Conservation (phyloP, 2,888 invertebrate genomes). For the Autographa gamma region DNA sequence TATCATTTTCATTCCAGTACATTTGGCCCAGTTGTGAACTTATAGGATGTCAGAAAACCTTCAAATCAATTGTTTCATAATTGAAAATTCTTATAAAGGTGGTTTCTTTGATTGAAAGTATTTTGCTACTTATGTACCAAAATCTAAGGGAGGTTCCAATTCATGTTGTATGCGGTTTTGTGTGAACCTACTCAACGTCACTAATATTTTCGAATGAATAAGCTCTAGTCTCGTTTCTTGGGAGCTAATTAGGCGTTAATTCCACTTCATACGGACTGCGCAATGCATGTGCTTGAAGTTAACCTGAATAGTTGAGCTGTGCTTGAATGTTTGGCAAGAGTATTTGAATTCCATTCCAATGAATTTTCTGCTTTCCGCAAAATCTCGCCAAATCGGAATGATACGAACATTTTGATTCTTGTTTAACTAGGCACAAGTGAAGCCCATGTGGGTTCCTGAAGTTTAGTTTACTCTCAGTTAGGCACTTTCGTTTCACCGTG, state of each 20-base stretch:
- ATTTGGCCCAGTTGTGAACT: conserved; percentile 14
- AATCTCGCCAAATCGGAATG: conserved; percentile 7
- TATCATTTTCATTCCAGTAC: background rate
- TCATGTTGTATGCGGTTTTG: conserved; percentile 4
- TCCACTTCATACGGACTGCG: conserved; percentile 34
- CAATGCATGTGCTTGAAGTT: conserved; percentile 28
- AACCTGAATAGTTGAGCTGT: conserved; percentile 26
- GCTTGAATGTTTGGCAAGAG: conserved; percentile 21
- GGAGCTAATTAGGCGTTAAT: conserved; percentile 42
- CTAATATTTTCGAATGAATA: conserved; percentile 24
- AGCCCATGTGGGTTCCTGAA: background rate
- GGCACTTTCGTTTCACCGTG: background rate
- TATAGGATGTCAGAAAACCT: conserved; percentile 46
- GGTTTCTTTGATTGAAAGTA: conserved; percentile 19
- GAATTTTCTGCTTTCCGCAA: background rate
- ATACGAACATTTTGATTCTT: too few species aligned
- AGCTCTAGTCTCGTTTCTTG: conserved; percentile 11
- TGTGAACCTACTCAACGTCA: background rate
- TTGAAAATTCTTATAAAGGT: conserved; percentile 36
- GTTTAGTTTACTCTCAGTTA: background rate
- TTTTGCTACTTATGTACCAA: conserved; percentile 14
- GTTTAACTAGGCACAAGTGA: background rate
- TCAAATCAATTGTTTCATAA: conserved; percentile 47
- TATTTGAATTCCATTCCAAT: background rate
- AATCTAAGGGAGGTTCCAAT: background rate